A percentile compares a stretch with the other conserved stretches of the same genome.
Conservation (phyloP, 2,888 invertebrate genomes). For the Synergus laeviventris region DNA sequence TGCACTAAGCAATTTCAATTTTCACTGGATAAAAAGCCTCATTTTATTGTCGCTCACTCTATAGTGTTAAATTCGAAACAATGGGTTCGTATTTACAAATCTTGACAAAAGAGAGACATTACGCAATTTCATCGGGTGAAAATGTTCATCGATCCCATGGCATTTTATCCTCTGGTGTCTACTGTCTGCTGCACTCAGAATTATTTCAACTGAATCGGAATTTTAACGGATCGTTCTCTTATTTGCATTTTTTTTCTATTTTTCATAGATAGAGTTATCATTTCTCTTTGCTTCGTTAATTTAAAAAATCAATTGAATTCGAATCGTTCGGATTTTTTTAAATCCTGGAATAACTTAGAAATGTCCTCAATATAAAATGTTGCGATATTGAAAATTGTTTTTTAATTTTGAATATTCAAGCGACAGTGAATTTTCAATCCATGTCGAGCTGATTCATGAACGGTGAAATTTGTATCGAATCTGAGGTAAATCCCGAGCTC, state of each 20-base stretch:
- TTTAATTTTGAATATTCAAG: not conserved
- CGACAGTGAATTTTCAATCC: not conserved
- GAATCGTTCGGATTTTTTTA: too few relatives aligned
- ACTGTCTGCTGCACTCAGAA: constrained; percentile 5
- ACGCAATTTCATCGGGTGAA: constrained; percentile 14
- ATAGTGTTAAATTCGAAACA: constrained; percentile 16
- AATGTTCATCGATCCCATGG: constrained; percentile 1
- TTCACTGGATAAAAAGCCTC: constrained; percentile 16
- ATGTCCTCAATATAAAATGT: not conserved
- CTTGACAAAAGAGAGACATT: constrained; percentile 33
- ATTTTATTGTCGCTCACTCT: constrained; percentile 9
- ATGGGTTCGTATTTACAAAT: constrained; percentile 25
- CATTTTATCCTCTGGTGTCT: not conserved
- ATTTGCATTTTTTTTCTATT: not conserved
- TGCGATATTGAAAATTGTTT: too few relatives aligned
- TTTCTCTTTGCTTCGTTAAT: not conserved
- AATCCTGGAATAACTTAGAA: too few relatives aligned
- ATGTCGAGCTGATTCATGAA: not conserved
- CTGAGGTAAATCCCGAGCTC: not conserved
- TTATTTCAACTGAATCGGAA: constrained; percentile 17
- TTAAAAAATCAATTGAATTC: not conserved
- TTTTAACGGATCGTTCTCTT: not conserved
- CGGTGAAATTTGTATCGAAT: constrained; percentile 1
- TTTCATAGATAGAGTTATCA: not conserved
- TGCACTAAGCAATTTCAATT: not conserved